Base-by-base conservation (phyloP, 1,140 invertebrate species). In the Zaprionus ghesquierei region DNA sequence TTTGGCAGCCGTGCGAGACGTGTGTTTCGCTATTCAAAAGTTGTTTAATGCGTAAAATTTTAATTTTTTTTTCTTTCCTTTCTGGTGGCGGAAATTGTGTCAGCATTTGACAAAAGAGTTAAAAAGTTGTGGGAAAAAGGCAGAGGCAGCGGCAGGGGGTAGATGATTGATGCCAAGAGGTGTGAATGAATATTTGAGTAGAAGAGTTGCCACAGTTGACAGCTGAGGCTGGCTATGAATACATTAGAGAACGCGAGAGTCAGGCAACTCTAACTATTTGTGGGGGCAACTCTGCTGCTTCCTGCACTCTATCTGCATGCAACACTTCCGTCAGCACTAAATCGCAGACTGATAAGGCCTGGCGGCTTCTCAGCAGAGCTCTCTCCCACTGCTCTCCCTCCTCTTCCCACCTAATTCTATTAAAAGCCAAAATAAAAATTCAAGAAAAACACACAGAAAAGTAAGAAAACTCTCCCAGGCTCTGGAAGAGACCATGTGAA, bases 41-140 rank as follows among this genome's bases (percentile, higher is more conserved):
- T 69, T 86, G 69, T 85, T 76, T 89, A 87, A 89, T 87, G 82
- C 82, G 82, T 87, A 79, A 87, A 87, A 87, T 87, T 89, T 87
- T 87, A 87, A 87, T 87, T 84, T 84, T 84, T 77, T 86, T 82
- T 64, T 84, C 62, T 59, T 66, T 65, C 54, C 46, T 68, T 41
- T 70, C 66, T 84, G 81, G 64, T 84, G 78, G 75, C 69, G 81
- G 59, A 85, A 81, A 75, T 77, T 77, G 84, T 87, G 78, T 76
- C 82, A 87, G 82, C 60, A 35, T 81, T 66, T 87, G 84, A 89
- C 84, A 79, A 89, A 86, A 89, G 81, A 86, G 81, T 86, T 86
- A 82, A 87, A 86, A 89, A 82, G 79, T 89, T 86, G 82, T 79
- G 84, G 81, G 82, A 86, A 77, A 87, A 63, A 81, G 22, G 53